Base-by-base conservation (phyloP, 2,797 vertebrate genomes). In the Hydrolagus colliei region DNA sequence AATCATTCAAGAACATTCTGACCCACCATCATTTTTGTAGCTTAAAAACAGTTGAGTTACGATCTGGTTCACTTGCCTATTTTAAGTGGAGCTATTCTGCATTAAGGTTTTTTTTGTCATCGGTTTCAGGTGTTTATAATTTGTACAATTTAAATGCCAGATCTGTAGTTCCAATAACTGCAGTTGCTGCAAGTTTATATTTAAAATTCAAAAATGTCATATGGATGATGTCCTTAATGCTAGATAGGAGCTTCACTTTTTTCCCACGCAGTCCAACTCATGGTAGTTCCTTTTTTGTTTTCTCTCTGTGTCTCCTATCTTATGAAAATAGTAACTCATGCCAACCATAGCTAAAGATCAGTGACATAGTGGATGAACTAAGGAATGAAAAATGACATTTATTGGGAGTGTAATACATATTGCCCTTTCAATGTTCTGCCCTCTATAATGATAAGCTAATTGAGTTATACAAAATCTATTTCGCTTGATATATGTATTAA, bases 1-100 rank as follows among this genome's bases (percentile, higher is more conserved):
- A 18, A 78, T 78, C 59, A 61, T 61, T 76, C 16, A 52, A 32
- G 74, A 76, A 76, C 41, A 76, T 76, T 76, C 74, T 78, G 75
- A 78, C 52, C 59, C 61, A 4, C 75, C 20, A 41, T 59, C 61
- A 18, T 62, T 61, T 52, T 59, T 62, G 6, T n/a, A 61, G 75
- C 59, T 78, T 1, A 22, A n/a, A 78, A 61, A 78, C 52, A 11
- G 59, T 78, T 12, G 52, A 78, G n/a, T 52, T 61, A 13, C 8
- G 13, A 16, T 59, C 59, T 22, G 20, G 62, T 52, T 76, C 35
- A 59, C 16, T 18, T 16, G 59, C 7, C 18, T 35, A 59, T 9
- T 7, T 78, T 78, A 78, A 78, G 61, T 78, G 62, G 52, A 78
- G 20, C 59, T 13, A 76, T 2, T 78, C 52, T 78, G 16, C 20